phyloP scores from a whole-genome alignment of 92 coral and sea anemone species.

The Palythoa grandiflora region DNA sequence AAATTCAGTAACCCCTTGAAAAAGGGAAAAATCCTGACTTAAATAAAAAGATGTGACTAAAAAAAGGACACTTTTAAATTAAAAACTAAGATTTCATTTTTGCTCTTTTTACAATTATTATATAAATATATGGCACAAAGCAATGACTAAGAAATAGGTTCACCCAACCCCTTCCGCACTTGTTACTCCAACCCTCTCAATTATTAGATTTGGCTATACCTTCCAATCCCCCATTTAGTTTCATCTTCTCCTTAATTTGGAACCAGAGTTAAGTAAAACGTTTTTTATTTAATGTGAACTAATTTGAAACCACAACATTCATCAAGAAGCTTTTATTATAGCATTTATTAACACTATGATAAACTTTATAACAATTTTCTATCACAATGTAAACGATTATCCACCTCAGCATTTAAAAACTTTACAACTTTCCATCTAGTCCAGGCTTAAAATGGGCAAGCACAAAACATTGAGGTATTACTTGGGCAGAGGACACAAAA shows the following conservation, averaged over 20 bases:
- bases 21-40: no score
- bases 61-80: not conserved
- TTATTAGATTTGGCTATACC: conserved; percentile 3
- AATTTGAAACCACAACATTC: not conserved
- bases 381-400: conserved; percentile 3
- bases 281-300: not conserved
- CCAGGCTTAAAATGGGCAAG: not conserved
- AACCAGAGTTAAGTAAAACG: not conserved
- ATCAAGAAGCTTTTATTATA: not conserved
- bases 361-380: not conserved
- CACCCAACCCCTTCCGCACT: not conserved
- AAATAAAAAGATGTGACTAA: no score
- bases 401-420: not conserved
- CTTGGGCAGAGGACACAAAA: not conserved
- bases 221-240: not conserved
- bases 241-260: not conserved
- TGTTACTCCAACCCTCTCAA: not conserved
- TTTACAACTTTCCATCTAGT: not conserved
- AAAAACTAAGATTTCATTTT: not conserved
- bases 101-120: not conserved
- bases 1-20: no score
- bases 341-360: not conserved
- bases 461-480: not conserved
- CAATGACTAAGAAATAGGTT: not conserved
- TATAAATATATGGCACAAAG: not conserved